A percentile compares a stretch with the other conserved stretches of the same genome.
Conservation (phyloP, 2,113 vertebrate genomes). For the Odocoileus hemionus region DNA sequence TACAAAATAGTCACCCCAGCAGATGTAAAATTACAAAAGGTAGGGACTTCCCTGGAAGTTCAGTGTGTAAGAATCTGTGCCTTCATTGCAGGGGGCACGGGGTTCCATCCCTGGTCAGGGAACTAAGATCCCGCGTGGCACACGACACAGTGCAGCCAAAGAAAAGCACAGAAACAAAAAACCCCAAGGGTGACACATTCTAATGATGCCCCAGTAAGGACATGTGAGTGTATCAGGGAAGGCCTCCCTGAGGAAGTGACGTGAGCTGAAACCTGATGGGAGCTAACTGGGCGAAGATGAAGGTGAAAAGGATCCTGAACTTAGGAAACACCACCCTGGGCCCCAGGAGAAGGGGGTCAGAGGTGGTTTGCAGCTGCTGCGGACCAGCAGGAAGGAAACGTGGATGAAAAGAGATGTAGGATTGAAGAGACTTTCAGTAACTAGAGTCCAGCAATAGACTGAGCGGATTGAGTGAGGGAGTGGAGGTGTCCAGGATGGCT, state of each 20-base stretch:
- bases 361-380: not conserved
- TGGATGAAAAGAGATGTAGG: not conserved
- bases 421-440: not conserved
- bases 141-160: not conserved
- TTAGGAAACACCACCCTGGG: not conserved
- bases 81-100: not conserved
- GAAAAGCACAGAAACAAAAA: not conserved
- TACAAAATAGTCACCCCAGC: not conserved
- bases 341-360: not conserved
- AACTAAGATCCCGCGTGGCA: not conserved
- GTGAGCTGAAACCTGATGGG: not conserved
- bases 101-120: not conserved
- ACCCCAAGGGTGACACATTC: not conserved
- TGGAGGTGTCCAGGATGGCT: not conserved
- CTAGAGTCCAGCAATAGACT: not conserved
- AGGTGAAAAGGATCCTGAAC: not conserved
- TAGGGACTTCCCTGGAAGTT: not conserved
- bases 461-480: not conserved
- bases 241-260: not conserved
- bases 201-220: not conserved
- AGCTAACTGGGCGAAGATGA: not conserved
- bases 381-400: not conserved
- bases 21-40: not conserved
- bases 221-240: not conserved
- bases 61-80: not conserved